A percentile compares a stretch with the other conserved stretches of the same genome.
These are phyloP conservation scores for Drosophila aldrichi DNA, from an alignment of 2,888 invertebrate genomes.

Conservation along the genomic window DNA sequence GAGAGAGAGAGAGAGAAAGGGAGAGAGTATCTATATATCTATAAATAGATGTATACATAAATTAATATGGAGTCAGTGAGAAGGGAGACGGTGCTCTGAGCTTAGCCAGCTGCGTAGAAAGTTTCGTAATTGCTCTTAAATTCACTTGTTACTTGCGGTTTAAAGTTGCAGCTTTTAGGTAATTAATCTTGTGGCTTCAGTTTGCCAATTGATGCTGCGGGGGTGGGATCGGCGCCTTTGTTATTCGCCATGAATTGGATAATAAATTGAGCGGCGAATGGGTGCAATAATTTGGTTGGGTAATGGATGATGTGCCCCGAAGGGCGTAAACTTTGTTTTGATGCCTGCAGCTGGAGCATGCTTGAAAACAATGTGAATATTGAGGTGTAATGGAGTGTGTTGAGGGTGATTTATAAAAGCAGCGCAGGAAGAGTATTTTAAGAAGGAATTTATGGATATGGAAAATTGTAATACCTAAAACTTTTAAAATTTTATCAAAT, in stretches of 20 bases:
- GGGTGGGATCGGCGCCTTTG: neutral
- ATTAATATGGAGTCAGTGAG: conserved; percentile 7
- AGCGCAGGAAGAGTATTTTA: neutral
- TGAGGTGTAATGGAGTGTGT: conserved; percentile 3
- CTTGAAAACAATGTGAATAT: conserved; percentile 3
- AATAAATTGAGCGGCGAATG: conserved; percentile 42
- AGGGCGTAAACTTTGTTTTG: conserved; percentile 9
- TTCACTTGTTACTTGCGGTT: conserved; percentile 23
- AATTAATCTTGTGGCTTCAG: conserved; percentile 40
- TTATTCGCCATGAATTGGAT: conserved; percentile 15
- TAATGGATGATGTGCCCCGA: conserved; percentile 33
- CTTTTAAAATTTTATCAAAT: no score
- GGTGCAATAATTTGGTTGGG: conserved; percentile 29
- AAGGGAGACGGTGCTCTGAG: neutral
- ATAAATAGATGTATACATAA: neutral
- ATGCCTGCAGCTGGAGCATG: conserved; percentile 2
- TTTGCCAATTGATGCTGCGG: neutral
- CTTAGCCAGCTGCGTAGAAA: conserved; percentile 28
- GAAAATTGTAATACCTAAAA: no score
- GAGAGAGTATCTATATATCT: neutral
- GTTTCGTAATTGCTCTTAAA: conserved; percentile 46
- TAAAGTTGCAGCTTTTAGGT: conserved; percentile 14
- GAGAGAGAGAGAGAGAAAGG: neutral
- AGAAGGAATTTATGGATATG: neutral
- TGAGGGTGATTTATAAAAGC: neutral